phyloP scores from a whole-genome alignment of 2,113 vertebrate species.

The Canis aureus region DNA sequence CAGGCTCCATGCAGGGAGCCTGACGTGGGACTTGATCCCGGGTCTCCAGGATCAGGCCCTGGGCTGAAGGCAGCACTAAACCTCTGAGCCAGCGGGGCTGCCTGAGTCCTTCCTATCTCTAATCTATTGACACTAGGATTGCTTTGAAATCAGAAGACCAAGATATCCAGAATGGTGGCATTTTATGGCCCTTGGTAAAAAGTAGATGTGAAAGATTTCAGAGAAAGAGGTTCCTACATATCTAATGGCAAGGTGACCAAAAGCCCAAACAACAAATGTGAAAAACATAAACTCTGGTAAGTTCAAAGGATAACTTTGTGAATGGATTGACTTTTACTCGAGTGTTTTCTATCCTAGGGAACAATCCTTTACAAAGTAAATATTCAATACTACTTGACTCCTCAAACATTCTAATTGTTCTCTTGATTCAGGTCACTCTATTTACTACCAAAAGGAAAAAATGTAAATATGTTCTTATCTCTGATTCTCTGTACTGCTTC shows the following conservation, averaged over 20 bases:
- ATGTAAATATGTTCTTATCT: background rate
- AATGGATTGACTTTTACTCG: background rate
- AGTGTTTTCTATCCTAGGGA: background rate
- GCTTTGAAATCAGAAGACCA: background rate
- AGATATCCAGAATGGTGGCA: background rate
- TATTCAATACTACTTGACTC: background rate
- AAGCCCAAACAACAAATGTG: background rate
- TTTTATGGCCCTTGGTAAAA: background rate
- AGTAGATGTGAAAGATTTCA: background rate
- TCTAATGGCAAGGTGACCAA: background rate
- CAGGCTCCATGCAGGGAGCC: too few relatives aligned
- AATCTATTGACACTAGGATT: background rate
- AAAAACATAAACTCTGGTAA: background rate
- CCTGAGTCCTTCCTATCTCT: background rate
- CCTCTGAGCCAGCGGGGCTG: too few relatives aligned
- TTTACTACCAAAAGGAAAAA: background rate
- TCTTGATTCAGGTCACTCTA: background rate
- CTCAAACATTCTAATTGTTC: background rate
- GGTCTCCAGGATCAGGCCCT: too few relatives aligned
- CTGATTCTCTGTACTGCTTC: background rate
- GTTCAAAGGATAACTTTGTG: background rate
- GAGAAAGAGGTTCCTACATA: background rate
- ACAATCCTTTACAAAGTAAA: background rate
- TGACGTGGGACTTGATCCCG: too few relatives aligned
- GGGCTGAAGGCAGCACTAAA: too few relatives aligned